Evolutionary conservation across 2,113 vertebrate genomes (phyloP), one percentile per base, ranked within the genome.

Genomic region (Tyrannus savana): DNA sequence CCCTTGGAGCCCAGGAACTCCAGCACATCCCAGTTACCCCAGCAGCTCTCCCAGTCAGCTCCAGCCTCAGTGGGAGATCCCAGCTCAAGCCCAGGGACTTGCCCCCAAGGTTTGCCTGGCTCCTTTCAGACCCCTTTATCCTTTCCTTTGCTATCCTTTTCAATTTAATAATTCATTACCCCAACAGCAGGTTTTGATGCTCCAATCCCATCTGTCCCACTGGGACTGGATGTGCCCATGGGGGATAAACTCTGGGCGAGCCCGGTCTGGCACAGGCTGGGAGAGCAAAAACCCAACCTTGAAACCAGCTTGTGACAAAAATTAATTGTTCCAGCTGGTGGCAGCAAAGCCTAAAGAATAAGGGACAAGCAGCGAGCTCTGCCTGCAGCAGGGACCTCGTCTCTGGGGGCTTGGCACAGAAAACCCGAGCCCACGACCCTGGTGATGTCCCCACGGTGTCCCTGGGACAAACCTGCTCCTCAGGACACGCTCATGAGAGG

Each of bases 31-130:
- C 82, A 55, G 71, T 44, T 56, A 25, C 4, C 12, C 81, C 80
- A 47, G 56, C 13, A 58, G 39, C 77, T n/a, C n/a, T 37, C 46
- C 31, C 0, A 2, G 19, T 10, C 44, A 14, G 33, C 10, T 21
- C 78, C 59, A 37, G 66, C 28, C 60, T 44, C 1, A 0, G 25
- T 4, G 27, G 52, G 66, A 42, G 73, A 49, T 13, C 53, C 72
- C 66, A 41, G 53, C 10, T 35, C 60, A n/a, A 31, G 4, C 27
- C 33, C 60, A 53, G 41, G 37, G 37, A 9, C 24, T 46, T 13
- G 0, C 5, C 46, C 6, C 0, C 28, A 1, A 2, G 9, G 8
- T 63, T 66, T 44, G 24, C 44, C 73, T 1, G 3, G 67, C 39
- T 89, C 39, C 49, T 42, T 23, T 22, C 47, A 55, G 31, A 6